Percentiles rank a stretch among this genome's conserved stretches.
Conservation (phyloP, 2,113 vertebrate species). For the Morone chrysops region DNA sequence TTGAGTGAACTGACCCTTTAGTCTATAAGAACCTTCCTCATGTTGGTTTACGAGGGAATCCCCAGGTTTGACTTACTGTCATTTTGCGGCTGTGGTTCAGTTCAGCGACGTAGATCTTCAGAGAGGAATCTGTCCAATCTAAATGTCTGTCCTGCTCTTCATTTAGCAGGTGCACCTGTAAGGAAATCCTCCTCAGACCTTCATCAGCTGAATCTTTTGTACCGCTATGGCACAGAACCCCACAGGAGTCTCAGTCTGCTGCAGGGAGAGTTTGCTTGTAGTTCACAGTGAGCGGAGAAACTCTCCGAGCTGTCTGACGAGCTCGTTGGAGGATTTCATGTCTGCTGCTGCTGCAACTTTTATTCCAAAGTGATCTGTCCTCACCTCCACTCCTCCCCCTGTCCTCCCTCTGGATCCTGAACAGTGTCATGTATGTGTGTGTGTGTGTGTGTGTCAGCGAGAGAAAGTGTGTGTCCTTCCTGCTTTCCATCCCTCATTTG, state of each 20-base stretch:
- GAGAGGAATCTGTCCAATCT: neutral
- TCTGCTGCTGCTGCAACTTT: conserved; percentile 57
- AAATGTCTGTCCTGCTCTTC: conserved; percentile 5
- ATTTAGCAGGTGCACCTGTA: conserved; percentile 37
- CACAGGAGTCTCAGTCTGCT: neutral
- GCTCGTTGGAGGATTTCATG: conserved; percentile 10
- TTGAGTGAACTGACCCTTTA: neutral
- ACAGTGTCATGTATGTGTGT: neutral
- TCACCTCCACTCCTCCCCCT: conserved; percentile 47
- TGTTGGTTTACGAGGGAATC: neutral
- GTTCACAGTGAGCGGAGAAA: neutral
- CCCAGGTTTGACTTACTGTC: conserved; percentile 60
- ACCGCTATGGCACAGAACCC: neutral
- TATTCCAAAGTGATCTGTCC: conserved; percentile 55
- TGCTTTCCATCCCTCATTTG: neutral
- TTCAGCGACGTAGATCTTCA: neutral
- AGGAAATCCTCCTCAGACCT: neutral
- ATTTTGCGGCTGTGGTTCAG: conserved; percentile 56
- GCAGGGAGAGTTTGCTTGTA: neutral
- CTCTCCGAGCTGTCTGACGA: neutral
- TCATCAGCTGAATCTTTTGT: neutral
- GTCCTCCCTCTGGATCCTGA: conserved; percentile 28
- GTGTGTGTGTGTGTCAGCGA: neutral
- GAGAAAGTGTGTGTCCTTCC: neutral
- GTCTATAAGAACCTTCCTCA: neutral